phyloP scores from a whole-genome alignment of 2,113 vertebrate genomes.

The Cichladusa arquata region DNA sequence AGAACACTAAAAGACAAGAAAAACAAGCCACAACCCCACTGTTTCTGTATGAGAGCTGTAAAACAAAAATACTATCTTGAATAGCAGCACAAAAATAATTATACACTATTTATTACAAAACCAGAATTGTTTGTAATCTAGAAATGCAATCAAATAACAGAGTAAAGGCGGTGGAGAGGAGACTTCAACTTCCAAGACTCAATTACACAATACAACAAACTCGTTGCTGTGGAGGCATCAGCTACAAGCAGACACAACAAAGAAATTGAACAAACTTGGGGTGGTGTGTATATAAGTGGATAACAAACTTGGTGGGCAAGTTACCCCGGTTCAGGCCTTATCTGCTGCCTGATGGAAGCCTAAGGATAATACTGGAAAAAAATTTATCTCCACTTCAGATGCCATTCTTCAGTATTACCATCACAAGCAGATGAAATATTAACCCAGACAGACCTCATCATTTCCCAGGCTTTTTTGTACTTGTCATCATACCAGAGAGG shows the following conservation, averaged over 20 bases:
- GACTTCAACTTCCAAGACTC: background rate
- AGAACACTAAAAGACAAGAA: background rate
- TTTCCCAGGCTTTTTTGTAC: background rate
- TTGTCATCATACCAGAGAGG: background rate
- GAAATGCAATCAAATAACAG: background rate
- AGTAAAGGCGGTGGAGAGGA: fast-evolving
- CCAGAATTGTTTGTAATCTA: background rate
- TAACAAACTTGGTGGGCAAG: background rate
- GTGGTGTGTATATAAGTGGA: background rate
- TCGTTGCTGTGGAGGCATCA: background rate
- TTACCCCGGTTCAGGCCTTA: background rate
- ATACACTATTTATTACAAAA: background rate
- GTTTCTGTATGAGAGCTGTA: background rate
- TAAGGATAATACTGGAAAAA: background rate
- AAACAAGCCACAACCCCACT: background rate
- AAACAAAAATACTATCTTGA: background rate
- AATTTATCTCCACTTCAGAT: background rate
- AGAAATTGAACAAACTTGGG: background rate
- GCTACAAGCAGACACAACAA: background rate
- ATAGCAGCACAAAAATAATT: background rate
- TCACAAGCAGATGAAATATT: background rate
- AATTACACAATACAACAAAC: fast-evolving
- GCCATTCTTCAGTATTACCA: background rate
- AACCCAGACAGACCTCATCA: background rate
- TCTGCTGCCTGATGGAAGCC: background rate